A percentile compares a stretch with the other conserved stretches of the same genome.
Conservation (phyloP, 2,113 vertebrate species). For the Podarcis cretensis region DNA sequence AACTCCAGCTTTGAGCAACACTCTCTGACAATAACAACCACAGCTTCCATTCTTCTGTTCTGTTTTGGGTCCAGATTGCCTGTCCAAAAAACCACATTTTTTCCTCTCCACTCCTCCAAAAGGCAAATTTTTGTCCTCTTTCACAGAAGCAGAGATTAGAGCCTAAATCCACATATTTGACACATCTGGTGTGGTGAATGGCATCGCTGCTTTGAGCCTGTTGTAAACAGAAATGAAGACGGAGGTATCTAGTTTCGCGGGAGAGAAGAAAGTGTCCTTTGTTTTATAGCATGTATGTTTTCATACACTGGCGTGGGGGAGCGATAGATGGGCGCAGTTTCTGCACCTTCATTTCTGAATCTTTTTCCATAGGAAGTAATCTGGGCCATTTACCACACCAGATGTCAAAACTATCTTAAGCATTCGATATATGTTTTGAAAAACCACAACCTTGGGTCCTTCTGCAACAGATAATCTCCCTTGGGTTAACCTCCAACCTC, state of each 20-base stretch:
- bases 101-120: background rate
- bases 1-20: background rate
- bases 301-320: background rate
- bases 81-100: background rate
- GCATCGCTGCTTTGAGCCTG: conserved; percentile 37
- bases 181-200: conserved; percentile 35
- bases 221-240: conserved; percentile 40
- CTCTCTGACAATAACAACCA: no score
- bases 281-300: conserved; percentile 28
- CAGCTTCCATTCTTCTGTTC: background rate
- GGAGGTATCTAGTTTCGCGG: conserved; percentile 24
- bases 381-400: conserved; percentile 58
- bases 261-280: conserved; percentile 30
- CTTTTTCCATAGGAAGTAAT: conserved; percentile 55
- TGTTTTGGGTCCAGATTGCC: background rate
- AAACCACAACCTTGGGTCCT: conserved; percentile 21
- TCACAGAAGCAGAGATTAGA: conserved; percentile 15
- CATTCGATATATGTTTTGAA: conserved; percentile 43
- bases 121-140: background rate
- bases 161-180: conserved; percentile 22
- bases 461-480: conserved; percentile 60
- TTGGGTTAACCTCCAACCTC: conserved; percentile 19
- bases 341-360: background rate
- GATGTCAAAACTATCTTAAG: conserved; percentile 72
- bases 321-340: background rate